Evolutionary conservation across 2,113 vertebrate species (phyloP).

Genomic region (Saccopteryx bilineata): DNA sequence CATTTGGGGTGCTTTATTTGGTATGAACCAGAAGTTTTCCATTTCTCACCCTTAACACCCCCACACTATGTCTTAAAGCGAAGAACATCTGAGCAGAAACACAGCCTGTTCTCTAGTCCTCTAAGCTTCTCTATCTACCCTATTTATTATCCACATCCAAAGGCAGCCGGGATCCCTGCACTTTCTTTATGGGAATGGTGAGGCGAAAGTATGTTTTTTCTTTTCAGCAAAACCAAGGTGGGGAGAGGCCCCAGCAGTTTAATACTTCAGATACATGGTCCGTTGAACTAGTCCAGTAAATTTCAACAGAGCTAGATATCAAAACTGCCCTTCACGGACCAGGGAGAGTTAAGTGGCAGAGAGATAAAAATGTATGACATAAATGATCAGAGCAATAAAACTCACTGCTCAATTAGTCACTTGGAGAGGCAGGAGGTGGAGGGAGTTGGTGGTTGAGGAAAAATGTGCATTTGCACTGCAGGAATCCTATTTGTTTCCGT

Average conservation of each 20-base stretch:
- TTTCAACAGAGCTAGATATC: slow-evolving; percentile 55
- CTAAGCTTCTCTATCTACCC: neutral
- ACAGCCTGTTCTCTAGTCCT: neutral
- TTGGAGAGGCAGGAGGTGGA: slow-evolving; percentile 54
- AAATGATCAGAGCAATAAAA: slow-evolving; percentile 84
- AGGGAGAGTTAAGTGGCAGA: slow-evolving; percentile 78
- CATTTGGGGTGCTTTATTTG: neutral
- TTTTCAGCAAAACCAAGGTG: slow-evolving; percentile 25
- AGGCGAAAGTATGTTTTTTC: neutral
- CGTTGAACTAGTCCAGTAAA: neutral
- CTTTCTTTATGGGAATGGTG: neutral
- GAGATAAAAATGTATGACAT: slow-evolving; percentile 78
- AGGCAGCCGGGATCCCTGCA: neutral
- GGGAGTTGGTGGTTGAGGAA: slow-evolving; percentile 22
- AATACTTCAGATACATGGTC: neutral
- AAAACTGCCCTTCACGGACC: slow-evolving; percentile 75
- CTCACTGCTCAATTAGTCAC: slow-evolving; percentile 79
- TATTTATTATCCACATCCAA: neutral
- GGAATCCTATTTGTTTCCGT: neutral
- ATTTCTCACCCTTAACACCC: neutral
- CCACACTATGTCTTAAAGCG: neutral
- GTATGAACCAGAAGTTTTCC: slow-evolving; percentile 42
- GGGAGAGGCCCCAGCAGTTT: neutral
- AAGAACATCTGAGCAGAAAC: slow-evolving; percentile 54
- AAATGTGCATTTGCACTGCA: slow-evolving; percentile 33